Percentiles rank a stretch among this genome's conserved stretches.
Evolutionary conservation across 2,113 vertebrate genomes (phyloP).

Genomic region (Lethenteron camtschaticum): DNA sequence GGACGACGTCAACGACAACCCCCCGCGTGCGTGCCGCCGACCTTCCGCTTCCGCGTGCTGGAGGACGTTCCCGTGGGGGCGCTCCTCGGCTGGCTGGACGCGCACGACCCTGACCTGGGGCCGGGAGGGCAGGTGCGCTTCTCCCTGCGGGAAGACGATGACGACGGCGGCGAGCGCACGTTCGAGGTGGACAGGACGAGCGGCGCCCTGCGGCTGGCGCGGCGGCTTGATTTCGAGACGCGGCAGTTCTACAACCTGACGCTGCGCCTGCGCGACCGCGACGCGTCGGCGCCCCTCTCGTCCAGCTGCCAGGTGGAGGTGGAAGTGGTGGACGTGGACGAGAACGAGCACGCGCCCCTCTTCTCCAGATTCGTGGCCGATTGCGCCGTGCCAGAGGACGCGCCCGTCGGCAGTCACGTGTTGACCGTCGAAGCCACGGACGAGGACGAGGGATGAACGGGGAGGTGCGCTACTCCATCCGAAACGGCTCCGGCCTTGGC

Average conservation of each 20-base stretch:
- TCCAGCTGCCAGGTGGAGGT: conserved; percentile 68
- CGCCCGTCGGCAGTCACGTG: conserved; percentile 42
- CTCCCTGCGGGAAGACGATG: conserved; percentile 37
- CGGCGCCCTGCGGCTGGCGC: conserved; percentile 55
- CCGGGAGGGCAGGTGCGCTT: conserved; percentile 75
- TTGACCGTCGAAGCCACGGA: conserved; percentile 64
- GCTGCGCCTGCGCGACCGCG: conserved; percentile 73
- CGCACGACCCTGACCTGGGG: conserved; percentile 60
- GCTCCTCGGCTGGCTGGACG: conserved; percentile 69
- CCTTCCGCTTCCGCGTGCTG: conserved; percentile 59
- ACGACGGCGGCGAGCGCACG: conserved; percentile 35
- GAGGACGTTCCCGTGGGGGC: conserved; percentile 82
- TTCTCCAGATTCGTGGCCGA: conserved; percentile 66
- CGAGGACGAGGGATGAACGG: conserved; percentile 58
- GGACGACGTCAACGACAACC: conserved; percentile 82
- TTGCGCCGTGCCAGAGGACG: conserved; percentile 65
- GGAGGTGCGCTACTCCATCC: conserved; percentile 66
- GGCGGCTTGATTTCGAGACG: conserved; percentile 69
- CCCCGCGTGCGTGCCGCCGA: conserved; percentile 68
- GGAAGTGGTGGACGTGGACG: conserved; percentile 75
- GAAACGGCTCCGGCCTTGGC: conserved; percentile 74
- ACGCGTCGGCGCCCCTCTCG: conserved; percentile 57
- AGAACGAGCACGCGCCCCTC: conserved; percentile 54
- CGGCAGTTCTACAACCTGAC: conserved; percentile 70
- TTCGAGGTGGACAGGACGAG: conserved; percentile 89